Percentiles rank a stretch among this genome's conserved stretches.
phyloP scores from a whole-genome alignment of 2,113 vertebrate genomes.

The Phaethon lepturus region DNA sequence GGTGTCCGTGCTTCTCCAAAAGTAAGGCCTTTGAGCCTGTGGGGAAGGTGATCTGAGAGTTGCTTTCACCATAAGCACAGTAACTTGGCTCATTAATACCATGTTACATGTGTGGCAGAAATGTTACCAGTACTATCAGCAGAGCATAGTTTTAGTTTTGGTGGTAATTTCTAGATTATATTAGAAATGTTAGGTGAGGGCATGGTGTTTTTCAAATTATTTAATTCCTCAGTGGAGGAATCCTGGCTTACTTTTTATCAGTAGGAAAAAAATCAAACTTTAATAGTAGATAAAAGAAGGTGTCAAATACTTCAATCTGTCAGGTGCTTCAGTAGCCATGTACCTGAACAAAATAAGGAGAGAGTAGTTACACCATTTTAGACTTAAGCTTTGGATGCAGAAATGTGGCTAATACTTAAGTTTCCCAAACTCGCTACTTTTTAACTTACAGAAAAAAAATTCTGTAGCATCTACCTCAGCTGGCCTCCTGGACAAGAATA shows the following conservation, averaged over 20 bases:
- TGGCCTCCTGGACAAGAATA: background rate
- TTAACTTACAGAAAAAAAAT: background rate
- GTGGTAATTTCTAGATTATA: background rate
- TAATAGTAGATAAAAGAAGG: background rate
- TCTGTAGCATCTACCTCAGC: background rate
- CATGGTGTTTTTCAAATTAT: background rate
- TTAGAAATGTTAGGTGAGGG: background rate
- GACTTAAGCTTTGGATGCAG: background rate
- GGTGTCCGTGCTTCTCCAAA: background rate
- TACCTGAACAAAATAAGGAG: background rate
- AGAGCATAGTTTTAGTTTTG: background rate
- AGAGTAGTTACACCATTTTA: background rate
- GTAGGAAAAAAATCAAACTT: background rate
- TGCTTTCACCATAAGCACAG: background rate
- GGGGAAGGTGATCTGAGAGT: background rate
- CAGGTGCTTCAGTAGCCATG: background rate
- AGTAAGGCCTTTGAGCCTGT: background rate
- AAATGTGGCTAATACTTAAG: background rate
- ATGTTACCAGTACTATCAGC: too few relatives aligned
- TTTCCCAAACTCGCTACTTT: background rate
- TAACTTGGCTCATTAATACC: too few relatives aligned
- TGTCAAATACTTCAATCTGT: background rate
- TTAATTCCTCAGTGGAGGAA: background rate
- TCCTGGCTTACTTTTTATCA: background rate
- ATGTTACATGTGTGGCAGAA: background rate